Conservation (phyloP, 2,797 vertebrate species). For the Pampus argenteus region DNA sequence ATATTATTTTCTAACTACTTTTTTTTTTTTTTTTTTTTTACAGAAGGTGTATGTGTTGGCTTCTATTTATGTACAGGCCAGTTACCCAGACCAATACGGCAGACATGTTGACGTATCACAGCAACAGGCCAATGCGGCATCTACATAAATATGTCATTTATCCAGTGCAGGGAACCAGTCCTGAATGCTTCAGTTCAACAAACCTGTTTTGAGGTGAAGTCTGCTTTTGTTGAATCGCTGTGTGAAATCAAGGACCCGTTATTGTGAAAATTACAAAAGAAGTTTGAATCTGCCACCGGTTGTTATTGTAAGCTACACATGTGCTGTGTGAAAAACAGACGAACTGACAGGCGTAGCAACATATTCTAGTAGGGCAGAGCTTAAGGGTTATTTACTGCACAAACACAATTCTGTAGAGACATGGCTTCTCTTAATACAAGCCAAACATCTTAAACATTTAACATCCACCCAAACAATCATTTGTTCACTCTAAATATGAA, state of each 20-base stretch:
- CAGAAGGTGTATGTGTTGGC: too few relatives aligned
- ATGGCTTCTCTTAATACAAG: conserved; percentile 7
- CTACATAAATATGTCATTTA: too few relatives aligned
- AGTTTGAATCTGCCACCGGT: not conserved
- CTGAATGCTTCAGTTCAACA: not conserved
- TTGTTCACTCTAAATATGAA: conserved; percentile 48
- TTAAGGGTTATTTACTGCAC: not conserved
- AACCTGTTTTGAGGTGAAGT: not conserved
- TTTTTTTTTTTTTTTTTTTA: too few relatives aligned
- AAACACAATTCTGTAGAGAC: conserved; percentile 7
- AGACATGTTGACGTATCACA: too few relatives aligned
- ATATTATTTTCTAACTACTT: not conserved
- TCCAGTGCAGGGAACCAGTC: not conserved
- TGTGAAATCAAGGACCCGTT: not conserved
- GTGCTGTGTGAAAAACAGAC: too few relatives aligned
- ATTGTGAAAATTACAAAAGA: not conserved
- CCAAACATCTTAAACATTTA: conserved; percentile 36
- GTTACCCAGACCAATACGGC: too few relatives aligned
- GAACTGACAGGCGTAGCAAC: not conserved
- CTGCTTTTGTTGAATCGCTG: not conserved
- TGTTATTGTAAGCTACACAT: not conserved
- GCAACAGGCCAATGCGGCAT: too few relatives aligned
- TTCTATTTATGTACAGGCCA: too few relatives aligned
- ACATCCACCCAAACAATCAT: conserved; percentile 27
- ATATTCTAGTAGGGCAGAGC: not conserved